Evolutionary conservation across 2,113 vertebrate genomes (phyloP).

Genomic region (Odontesthes bonariensis): DNA sequence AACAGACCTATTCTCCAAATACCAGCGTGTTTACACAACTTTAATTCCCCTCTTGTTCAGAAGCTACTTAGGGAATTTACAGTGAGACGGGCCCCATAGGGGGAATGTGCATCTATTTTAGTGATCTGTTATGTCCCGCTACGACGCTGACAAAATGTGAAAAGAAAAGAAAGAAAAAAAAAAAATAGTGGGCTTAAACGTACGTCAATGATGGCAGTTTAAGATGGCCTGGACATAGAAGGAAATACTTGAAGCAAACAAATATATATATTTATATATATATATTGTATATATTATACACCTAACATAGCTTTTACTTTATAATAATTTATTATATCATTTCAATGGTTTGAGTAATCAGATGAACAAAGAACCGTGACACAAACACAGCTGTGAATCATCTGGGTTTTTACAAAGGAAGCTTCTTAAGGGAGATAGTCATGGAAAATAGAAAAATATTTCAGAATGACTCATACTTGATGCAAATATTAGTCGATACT

Average conservation of each 20-base stretch:
- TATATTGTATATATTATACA: too few relatives aligned
- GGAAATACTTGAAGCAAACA: neutral
- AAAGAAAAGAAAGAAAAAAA: too few relatives aligned
- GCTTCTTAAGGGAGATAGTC: neutral
- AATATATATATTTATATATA: conserved; percentile 7
- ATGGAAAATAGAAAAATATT: neutral
- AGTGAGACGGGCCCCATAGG: conserved; percentile 3
- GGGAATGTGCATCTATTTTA: conserved; percentile 8
- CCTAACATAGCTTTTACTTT: neutral
- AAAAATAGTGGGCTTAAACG: neutral
- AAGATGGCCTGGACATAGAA: neutral
- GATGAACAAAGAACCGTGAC: neutral
- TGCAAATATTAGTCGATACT: neutral
- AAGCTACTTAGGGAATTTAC: conserved; percentile 39
- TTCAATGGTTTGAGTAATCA: conserved; percentile 3
- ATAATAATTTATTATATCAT: neutral
- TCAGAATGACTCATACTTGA: neutral
- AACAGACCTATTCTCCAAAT: conserved; percentile 31
- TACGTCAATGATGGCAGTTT: neutral
- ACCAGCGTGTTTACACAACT: conserved; percentile 52
- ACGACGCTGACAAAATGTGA: conserved; percentile 5
- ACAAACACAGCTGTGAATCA: neutral
- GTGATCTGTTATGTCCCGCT: neutral
- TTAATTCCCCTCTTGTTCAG: conserved; percentile 43
- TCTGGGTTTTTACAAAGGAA: neutral